A percentile compares a stretch with the other conserved stretches of the same genome.
Conservation (phyloP, 1,140 invertebrate genomes). For the Pseudomyrmex dendroicus region DNA sequence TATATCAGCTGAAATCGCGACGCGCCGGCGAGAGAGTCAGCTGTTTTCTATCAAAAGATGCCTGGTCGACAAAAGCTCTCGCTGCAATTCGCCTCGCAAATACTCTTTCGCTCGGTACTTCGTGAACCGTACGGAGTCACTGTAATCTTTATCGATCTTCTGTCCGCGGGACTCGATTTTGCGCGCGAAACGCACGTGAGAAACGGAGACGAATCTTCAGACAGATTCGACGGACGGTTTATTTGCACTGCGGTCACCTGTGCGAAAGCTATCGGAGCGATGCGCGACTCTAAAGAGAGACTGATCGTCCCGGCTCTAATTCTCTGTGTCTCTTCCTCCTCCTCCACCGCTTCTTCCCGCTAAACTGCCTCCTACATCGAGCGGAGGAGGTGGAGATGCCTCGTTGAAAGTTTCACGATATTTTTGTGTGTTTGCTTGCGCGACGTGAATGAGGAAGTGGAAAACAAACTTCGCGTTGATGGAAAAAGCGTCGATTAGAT, state of each 20-base stretch:
- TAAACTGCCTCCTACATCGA: slow-evolving; percentile 41
- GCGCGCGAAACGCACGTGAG: background rate
- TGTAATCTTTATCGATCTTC: background rate
- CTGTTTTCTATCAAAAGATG: background rate
- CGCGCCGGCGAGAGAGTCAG: background rate
- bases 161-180: background rate
- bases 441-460: background rate
- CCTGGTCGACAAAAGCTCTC: background rate
- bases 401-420: slow-evolving; percentile 45
- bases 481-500: background rate
- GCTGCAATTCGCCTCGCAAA: background rate
- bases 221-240: background rate
- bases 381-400: slow-evolving; percentile 43
- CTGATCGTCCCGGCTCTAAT: slow-evolving; percentile 63
- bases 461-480: background rate
- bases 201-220: background rate
- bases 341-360: slow-evolving; percentile 52
- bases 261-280: slow-evolving; percentile 64
- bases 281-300: slow-evolving; percentile 67
- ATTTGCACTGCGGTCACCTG: slow-evolving; percentile 3
- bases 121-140: background rate
- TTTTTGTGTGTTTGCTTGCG: slow-evolving; percentile 42
- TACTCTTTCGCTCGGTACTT: background rate
- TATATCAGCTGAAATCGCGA: slow-evolving; percentile 11
- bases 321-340: slow-evolving; percentile 62